Conservation (phyloP, 2,888 invertebrate genomes). For the Argynnis bischoffii region DNA sequence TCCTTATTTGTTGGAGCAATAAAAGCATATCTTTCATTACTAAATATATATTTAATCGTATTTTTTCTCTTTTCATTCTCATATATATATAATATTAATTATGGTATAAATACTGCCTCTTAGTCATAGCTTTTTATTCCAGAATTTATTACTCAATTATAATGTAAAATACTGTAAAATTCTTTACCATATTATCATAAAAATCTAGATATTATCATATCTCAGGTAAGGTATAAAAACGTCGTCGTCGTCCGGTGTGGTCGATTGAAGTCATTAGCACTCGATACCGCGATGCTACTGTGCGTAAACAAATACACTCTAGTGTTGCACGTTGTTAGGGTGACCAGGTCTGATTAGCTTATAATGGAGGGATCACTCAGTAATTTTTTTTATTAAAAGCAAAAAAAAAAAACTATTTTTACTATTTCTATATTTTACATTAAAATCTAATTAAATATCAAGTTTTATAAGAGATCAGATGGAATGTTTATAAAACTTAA, state of each 20-base stretch:
- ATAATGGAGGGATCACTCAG: background rate
- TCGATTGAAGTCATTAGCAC: slow-evolving; percentile 15
- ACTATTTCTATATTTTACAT: too few relatives aligned
- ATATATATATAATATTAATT: too few relatives aligned
- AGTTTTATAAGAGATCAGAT: too few relatives aligned
- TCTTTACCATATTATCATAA: slow-evolving; percentile 25
- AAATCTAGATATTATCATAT: slow-evolving; percentile 29
- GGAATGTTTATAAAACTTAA: too few relatives aligned
- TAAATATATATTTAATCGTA: too few relatives aligned
- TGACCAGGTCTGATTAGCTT: too few relatives aligned
- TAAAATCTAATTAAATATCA: too few relatives aligned
- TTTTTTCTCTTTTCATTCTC: too few relatives aligned
- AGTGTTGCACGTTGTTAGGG: background rate
- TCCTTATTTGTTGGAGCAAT: too few relatives aligned
- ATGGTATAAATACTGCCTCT: background rate
- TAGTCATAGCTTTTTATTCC: slow-evolving; percentile 7
- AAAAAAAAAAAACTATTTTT: too few relatives aligned
- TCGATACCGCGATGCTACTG: slow-evolving; percentile 8
- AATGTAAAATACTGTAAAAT: slow-evolving; percentile 6
- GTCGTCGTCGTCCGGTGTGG: slow-evolving; percentile 29
- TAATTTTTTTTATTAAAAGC: too few relatives aligned
- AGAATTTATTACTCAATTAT: slow-evolving; percentile 8
- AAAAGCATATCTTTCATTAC: too few relatives aligned
- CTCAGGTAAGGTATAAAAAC: slow-evolving; percentile 19
- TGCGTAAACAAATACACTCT: slow-evolving; percentile 1